Evolutionary conservation across 2,888 invertebrate genomes (phyloP).

Genomic region (Tribolium freemani): DNA sequence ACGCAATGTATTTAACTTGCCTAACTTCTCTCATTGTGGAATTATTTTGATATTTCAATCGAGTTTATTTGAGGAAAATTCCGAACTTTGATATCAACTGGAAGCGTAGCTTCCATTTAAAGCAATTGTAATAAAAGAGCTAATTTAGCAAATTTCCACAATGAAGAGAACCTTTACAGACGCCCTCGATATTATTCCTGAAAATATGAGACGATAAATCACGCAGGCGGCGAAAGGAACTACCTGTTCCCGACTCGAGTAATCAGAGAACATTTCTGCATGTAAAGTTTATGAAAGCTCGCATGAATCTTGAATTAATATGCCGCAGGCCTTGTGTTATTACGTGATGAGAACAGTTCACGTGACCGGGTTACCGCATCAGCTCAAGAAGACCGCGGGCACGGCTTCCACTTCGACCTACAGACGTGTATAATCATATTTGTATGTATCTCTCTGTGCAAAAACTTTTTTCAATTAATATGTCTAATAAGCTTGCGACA

Average conservation of each 20-base stretch:
- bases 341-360: constrained; percentile 59
- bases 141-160: constrained; percentile 44
- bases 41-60: constrained; percentile 8
- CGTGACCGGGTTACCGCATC: constrained; percentile 57
- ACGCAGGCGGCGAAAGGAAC: constrained; percentile 44
- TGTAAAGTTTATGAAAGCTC: constrained; percentile 54
- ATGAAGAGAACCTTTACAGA: constrained; percentile 34
- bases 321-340: constrained; percentile 57
- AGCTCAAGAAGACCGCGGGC: constrained; percentile 45
- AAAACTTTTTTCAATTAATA: constrained; percentile 48
- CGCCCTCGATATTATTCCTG: constrained; percentile 41
- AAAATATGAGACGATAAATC: constrained; percentile 51
- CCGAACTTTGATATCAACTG: constrained; percentile 25
- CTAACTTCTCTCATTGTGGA: not conserved
- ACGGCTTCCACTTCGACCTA: constrained; percentile 42
- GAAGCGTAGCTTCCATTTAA: constrained; percentile 27
- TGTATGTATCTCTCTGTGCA: constrained; percentile 42
- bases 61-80: constrained; percentile 14
- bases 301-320: constrained; percentile 59
- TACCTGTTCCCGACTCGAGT: constrained; percentile 49
- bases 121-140: constrained; percentile 42
- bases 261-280: constrained; percentile 51
- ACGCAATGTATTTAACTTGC: not conserved
- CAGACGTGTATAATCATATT: constrained; percentile 47
- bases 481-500: constrained; percentile 36